phyloP scores from a whole-genome alignment of 2,797 vertebrate genomes.

The Pangasius sanitwongsei region DNA sequence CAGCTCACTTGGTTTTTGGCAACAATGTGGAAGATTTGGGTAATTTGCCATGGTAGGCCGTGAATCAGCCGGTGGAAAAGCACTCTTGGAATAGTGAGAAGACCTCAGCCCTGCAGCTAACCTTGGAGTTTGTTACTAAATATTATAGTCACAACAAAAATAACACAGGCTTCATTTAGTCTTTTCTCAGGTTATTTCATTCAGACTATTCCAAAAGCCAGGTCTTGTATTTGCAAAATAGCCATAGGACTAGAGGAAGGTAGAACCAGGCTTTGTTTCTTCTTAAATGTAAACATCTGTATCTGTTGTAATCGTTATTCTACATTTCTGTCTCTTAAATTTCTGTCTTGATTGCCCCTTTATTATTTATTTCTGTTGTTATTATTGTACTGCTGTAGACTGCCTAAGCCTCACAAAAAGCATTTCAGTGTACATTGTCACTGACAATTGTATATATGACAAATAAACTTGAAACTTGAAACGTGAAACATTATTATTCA shows the following conservation, averaged over 20 bases:
- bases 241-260: background rate
- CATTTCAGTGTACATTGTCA: no score
- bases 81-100: background rate
- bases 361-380: no score
- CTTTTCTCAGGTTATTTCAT: background rate
- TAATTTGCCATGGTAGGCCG: background rate
- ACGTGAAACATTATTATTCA: background rate
- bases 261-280: background rate
- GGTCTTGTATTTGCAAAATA: no score
- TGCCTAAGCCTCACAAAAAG: no score
- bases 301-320: no score
- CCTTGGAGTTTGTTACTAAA: background rate
- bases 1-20: background rate
- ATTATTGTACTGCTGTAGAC: no score
- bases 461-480: no score
- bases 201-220: background rate
- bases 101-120: background rate
- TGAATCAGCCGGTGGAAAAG: background rate
- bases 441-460: no score
- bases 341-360: no score
- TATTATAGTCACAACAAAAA: background rate
- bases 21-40: background rate
- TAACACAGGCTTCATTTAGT: background rate
- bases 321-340: no score
- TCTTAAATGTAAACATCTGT: background rate